Evolutionary conservation across 2,113 vertebrate genomes (phyloP).

Genomic region (Xiphorhynchus elegans): DNA sequence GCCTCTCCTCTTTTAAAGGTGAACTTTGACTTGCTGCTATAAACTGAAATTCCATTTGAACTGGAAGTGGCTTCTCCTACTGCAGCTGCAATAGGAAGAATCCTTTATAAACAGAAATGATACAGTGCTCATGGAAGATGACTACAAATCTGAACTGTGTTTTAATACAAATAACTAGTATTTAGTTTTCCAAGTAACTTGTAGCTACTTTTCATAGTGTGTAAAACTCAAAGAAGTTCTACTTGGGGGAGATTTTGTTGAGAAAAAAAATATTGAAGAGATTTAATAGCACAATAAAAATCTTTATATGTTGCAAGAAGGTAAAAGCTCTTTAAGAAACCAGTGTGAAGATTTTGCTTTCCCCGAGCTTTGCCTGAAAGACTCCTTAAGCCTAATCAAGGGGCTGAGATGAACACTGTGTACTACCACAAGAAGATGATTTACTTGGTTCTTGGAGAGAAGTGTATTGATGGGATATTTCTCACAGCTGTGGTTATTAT

Average conservation of each 20-base stretch:
- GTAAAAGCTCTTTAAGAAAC: background rate
- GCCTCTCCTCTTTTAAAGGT: background rate
- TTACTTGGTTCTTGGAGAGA: background rate
- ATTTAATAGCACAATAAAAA: background rate
- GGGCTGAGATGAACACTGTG: background rate
- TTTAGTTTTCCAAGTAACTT: background rate
- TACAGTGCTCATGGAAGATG: background rate
- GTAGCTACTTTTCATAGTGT: background rate
- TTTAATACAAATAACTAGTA: background rate
- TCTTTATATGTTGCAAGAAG: background rate
- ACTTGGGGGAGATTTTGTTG: background rate
- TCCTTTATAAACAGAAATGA: background rate
- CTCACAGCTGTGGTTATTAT: background rate
- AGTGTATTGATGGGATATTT: background rate
- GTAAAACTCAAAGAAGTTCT: background rate
- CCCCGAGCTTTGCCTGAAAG: background rate
- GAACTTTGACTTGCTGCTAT: background rate
- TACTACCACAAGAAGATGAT: background rate
- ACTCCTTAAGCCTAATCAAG: background rate
- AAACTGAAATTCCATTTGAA: slow-evolving; percentile 10
- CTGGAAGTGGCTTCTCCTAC: background rate
- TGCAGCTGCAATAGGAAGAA: background rate
- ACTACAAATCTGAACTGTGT: background rate
- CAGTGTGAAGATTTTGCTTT: background rate
- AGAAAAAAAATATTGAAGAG: background rate